Percentiles rank a stretch among this genome's conserved stretches.
Evolutionary conservation across 1,140 invertebrate species (phyloP).

Genomic region (Choristoneura fumiferana): DNA sequence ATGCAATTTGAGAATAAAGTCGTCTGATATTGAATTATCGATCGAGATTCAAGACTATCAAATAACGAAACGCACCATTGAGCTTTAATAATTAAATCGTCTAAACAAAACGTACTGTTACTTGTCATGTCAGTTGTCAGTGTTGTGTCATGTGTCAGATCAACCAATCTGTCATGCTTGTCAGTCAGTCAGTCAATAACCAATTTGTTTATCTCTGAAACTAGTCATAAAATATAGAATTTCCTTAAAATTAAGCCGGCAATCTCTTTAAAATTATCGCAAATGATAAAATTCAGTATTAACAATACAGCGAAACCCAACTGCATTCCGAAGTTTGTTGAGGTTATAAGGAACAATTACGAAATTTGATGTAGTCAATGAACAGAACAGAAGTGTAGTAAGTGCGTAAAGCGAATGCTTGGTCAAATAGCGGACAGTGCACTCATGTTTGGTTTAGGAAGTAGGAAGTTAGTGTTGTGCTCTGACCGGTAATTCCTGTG

Average conservation of each 20-base stretch:
- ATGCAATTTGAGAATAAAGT: no score
- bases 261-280: neutral
- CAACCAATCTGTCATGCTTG: neutral
- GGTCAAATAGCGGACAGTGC: constrained; percentile 9
- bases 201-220: neutral
- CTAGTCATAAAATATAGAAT: neutral
- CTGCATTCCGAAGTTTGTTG: neutral
- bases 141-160: neutral
- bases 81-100: neutral
- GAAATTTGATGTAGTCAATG: neutral
- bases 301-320: neutral
- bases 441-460: constrained; percentile 4
- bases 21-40: no score
- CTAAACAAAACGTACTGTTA: constrained; percentile 3
- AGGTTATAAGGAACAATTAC: constrained; percentile 7
- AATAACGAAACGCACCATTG: no score
- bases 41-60: no score
- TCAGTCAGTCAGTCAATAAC: no score
- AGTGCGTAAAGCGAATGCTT: constrained; percentile 11
- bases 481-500: neutral
- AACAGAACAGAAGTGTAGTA: neutral
- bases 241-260: neutral
- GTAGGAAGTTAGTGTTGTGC: constrained; percentile 6
- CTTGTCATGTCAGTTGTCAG: neutral
- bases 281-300: neutral